Evolutionary conservation across 2,797 vertebrate species (phyloP).

Genomic region (Dipus sagitta): DNA sequence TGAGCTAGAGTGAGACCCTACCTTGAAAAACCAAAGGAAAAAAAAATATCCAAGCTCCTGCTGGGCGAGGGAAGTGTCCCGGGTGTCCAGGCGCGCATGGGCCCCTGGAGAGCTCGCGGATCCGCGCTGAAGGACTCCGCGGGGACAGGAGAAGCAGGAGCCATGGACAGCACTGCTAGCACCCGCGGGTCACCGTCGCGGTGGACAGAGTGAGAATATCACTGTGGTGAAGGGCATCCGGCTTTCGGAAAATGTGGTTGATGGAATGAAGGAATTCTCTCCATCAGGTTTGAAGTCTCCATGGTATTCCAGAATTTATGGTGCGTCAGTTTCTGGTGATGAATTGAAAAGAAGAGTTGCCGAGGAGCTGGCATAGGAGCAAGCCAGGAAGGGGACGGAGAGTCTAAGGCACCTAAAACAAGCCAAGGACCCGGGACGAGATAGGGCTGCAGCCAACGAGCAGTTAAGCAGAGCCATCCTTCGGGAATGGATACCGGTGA

Average conservation of each 20-base stretch:
- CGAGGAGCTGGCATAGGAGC: background rate
- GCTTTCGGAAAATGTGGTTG: background rate
- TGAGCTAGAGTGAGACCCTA: too few species aligned
- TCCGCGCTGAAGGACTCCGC: background rate
- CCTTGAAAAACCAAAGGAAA: too few species aligned
- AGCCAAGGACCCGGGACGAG: conserved; percentile 89
- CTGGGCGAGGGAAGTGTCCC: background rate
- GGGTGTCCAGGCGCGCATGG: background rate
- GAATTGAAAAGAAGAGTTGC: background rate
- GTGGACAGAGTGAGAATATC: background rate
- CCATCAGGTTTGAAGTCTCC: background rate
- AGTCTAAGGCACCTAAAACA: conserved; percentile 79
- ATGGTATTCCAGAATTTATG: background rate
- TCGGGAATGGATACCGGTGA: conserved; percentile 91
- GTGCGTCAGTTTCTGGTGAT: background rate
- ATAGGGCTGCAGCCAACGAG: conserved; percentile 89
- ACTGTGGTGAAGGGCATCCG: background rate
- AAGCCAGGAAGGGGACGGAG: background rate
- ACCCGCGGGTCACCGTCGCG: background rate
- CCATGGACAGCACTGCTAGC: too few species aligned
- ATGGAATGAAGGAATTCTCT: background rate
- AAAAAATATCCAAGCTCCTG: background rate
- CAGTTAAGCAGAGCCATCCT: conserved; percentile 91
- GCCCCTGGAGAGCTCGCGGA: background rate
- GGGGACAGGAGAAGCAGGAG: background rate